A percentile compares a stretch with the other conserved stretches of the same genome.
These are phyloP conservation scores for Elymnias hypermnestra DNA, from an alignment of 1,140 invertebrate species.

Conservation along the genomic window DNA sequence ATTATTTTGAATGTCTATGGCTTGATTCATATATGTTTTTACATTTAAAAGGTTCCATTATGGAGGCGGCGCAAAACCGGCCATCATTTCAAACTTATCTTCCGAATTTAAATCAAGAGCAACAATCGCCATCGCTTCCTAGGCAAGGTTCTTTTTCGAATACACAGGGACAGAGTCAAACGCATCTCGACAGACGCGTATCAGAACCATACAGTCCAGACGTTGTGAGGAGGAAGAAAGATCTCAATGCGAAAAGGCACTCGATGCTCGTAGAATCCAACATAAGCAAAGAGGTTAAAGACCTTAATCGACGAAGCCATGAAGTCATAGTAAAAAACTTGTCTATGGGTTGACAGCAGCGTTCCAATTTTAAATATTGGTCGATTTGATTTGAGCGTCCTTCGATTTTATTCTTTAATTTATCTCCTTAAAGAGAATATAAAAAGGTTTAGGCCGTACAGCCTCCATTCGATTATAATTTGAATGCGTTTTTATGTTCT, in stretches of 20 bases:
- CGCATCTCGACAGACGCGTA: conserved; percentile 47
- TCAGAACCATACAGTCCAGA: conserved; percentile 65
- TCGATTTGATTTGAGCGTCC: conserved; percentile 22
- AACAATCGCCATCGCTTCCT: conserved; percentile 34
- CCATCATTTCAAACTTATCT: conserved; percentile 72
- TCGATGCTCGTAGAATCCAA: conserved; percentile 64
- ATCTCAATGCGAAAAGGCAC: conserved; percentile 56
- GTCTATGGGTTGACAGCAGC: conserved; percentile 64
- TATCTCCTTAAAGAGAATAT: no score
- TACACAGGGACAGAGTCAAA: conserved; percentile 36
- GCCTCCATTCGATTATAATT: no score
- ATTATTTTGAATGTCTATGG: no score
- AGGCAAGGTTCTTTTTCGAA: conserved; percentile 46
- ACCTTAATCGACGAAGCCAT: conserved; percentile 61
- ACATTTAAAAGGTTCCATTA: conserved; percentile 66
- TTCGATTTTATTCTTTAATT: no score
- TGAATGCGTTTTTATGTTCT: conserved; percentile 8
- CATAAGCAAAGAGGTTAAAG: conserved; percentile 48
- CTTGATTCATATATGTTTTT: conserved; percentile 8
- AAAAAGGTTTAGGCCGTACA: no score
- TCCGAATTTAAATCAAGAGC: conserved; percentile 44
- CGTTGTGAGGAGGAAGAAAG: conserved; percentile 53
- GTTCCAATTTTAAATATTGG: conserved; percentile 29
- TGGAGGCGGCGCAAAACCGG: conserved; percentile 78
- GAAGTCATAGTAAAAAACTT: conserved; percentile 64